Conservation (phyloP, 2,113 vertebrate species). For the Neodon shergylaensis region DNA sequence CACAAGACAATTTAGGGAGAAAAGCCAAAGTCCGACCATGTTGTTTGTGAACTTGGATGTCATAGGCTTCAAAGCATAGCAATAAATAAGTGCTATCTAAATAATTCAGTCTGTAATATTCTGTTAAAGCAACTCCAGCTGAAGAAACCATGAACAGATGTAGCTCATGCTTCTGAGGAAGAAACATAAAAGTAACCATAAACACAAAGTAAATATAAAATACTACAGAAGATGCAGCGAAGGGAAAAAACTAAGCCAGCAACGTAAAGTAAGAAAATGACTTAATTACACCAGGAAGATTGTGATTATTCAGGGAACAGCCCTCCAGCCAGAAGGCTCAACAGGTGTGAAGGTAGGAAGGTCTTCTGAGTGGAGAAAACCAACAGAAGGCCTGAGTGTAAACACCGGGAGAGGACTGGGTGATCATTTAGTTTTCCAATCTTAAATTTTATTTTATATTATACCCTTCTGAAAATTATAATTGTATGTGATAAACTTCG, state of each 20-base stretch:
- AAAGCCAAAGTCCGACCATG: not conserved
- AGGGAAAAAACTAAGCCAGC: not conserved
- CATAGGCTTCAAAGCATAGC: not conserved
- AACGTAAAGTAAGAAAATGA: not conserved
- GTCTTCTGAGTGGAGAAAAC: not conserved
- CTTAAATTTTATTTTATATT: not conserved
- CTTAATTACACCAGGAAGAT: not conserved
- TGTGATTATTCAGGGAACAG: not conserved
- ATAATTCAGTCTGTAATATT: not conserved
- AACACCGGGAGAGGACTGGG: not conserved
- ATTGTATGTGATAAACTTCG: not conserved
- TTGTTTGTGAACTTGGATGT: not conserved
- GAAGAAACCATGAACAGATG: not conserved
- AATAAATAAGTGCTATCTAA: not conserved
- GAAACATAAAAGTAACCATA: not conserved
- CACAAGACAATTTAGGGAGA: not conserved
- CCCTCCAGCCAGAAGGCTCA: not conserved
- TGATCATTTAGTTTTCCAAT: not conserved
- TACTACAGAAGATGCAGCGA: not conserved
- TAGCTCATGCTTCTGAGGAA: not conserved
- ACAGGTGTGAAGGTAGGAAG: not conserved
- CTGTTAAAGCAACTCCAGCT: not conserved
- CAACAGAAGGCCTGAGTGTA: not conserved
- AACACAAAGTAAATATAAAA: conserved; percentile 1
- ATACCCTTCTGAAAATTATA: not conserved